phyloP scores from a whole-genome alignment of 2,113 vertebrate genomes.

The Platysternon megacephalum region DNA sequence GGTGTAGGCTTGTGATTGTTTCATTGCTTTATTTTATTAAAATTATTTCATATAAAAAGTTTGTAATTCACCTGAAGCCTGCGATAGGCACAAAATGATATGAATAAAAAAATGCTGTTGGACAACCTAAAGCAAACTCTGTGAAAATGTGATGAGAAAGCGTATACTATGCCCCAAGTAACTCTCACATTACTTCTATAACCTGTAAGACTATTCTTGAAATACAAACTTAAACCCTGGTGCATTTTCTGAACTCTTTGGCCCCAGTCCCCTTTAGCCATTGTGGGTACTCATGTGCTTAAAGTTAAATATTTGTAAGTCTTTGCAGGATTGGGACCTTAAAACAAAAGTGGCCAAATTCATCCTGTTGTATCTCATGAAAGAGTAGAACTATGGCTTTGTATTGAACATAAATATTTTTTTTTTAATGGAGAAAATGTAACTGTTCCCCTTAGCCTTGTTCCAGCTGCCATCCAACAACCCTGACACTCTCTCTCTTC shows the following conservation, averaged over 20 bases:
- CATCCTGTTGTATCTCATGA: neutral
- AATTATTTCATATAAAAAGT: neutral
- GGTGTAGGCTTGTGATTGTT: neutral
- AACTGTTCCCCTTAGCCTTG: neutral
- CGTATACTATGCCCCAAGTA: accelerated
- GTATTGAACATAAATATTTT: neutral
- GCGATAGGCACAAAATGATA: neutral
- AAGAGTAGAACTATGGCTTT: neutral
- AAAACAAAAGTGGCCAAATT: neutral
- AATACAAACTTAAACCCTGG: neutral
- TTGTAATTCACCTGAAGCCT: neutral
- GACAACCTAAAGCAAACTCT: neutral
- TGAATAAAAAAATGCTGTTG: neutral
- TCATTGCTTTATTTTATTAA: neutral
- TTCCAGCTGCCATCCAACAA: neutral
- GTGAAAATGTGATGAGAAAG: neutral
- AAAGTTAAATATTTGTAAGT: neutral
- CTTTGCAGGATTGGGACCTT: neutral
- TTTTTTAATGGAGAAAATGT: neutral
- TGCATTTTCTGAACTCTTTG: neutral
- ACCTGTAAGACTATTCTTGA: neutral
- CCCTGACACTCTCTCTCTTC: too few relatives aligned
- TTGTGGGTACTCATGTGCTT: neutral
- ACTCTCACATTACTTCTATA: neutral
- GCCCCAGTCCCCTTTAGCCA: neutral